Base-by-base conservation (phyloP, 2,888 invertebrate species). In the Rhagonycha fulva region DNA sequence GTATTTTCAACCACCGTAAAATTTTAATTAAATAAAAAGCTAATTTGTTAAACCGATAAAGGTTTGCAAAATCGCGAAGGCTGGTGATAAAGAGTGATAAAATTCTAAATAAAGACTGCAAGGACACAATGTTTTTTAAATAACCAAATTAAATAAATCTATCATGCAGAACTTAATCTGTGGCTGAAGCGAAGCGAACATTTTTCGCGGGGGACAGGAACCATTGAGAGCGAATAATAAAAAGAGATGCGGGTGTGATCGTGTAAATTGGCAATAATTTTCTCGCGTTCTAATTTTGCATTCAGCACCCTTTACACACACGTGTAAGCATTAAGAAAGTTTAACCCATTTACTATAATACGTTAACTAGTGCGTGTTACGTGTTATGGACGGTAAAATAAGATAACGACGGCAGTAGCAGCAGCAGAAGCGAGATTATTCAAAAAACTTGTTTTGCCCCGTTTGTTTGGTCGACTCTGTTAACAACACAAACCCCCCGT, bases 291-390 rank as follows among this genome's bases (percentile, higher is more conserved):
- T 68, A 70, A 74, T 74, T 69, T 70, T 5, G 47, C 14, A 74
- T 70, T 74, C 74, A 74, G 69, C 74, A 47, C 63, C 68, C 63
- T 23, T 66, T 66, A 62, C 68, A 74, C 74, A 74, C 74, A 69
- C 69, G 74, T 70, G 62, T 69, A 47, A 62, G 69, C 74, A 74
- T 74, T 74, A 63, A 14, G 72, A 68, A 66, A 73, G 73, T 69
- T 74, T 63, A 62, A 63, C 63, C 74, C 74, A 69, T 68, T 74
- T 74, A 74, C n/a, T n/a, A n/a, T n/a, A n/a, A n/a, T 70, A 24
- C 63, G 23, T 66, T 66, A 66, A 66, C 63, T 66, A 66, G 63
- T 66, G 63, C 63, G 63, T 63, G 63, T 63, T 63, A 24, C 63
- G 63, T 66, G 63, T 66, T 66, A 66, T 66, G 63, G 63, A 66